phyloP scores from a whole-genome alignment of 2,113 vertebrate genomes.

The zebrafish (Danio rerio) region DNA sequence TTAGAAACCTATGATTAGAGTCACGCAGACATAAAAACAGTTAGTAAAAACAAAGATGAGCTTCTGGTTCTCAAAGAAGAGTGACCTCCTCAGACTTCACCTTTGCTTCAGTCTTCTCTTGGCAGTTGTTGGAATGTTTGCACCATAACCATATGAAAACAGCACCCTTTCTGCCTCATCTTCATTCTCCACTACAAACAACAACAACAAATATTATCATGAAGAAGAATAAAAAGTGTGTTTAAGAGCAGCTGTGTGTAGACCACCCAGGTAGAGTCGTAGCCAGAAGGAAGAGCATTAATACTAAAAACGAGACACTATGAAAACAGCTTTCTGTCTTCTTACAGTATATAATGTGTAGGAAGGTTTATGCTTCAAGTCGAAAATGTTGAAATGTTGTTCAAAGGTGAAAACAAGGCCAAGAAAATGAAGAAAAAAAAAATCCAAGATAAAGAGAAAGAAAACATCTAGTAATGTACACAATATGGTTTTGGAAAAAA shows the following conservation, averaged over 20 bases:
- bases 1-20: constrained; percentile 42
- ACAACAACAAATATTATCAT: no score
- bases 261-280: constrained; percentile 40
- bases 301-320: not conserved
- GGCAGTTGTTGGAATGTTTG: constrained; percentile 95
- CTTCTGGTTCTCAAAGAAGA: not conserved
- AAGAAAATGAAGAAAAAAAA: not conserved
- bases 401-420: not conserved
- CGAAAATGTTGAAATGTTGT: not conserved
- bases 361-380: not conserved
- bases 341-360: not conserved
- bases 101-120: constrained; percentile 94
- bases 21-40: constrained; percentile 21
- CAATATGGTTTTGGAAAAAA: not conserved
- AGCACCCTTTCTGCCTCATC: constrained; percentile 94
- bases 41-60: constrained; percentile 5
- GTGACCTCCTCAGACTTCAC: constrained; percentile 68
- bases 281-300: constrained; percentile 20
- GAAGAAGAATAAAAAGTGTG: not conserved
- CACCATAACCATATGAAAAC: constrained; percentile 96
- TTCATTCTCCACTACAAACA: constrained; percentile 89
- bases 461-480: not conserved
- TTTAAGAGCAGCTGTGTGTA: not conserved
- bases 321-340: constrained; percentile 25
- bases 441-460: not conserved